Percentiles rank a stretch among this genome's conserved stretches.
These are phyloP conservation scores for Cranoglanis bouderius DNA, from an alignment of 2,113 vertebrate species.

Conservation along the genomic window DNA sequence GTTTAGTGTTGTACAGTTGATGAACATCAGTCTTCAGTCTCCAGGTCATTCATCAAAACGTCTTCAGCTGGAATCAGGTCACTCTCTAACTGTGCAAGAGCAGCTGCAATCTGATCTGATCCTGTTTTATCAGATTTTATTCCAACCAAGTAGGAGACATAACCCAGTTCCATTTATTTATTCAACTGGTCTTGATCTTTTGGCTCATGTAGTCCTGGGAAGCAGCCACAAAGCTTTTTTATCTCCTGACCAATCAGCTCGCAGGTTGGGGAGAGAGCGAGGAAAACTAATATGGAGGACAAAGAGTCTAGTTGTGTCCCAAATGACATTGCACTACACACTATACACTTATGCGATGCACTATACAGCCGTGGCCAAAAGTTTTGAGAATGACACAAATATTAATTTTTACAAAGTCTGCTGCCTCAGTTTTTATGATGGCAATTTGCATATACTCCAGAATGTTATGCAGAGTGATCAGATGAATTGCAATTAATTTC, in stretches of 20 bases:
- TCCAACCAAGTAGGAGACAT: neutral
- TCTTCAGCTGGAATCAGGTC: neutral
- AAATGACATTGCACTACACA: too few relatives aligned
- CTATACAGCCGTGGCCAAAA: too few relatives aligned
- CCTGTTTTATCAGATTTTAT: neutral
- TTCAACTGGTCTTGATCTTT: neutral
- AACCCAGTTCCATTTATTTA: neutral
- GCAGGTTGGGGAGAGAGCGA: neutral
- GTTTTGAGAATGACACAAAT: too few relatives aligned
- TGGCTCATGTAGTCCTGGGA: neutral
- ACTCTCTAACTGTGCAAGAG: neutral
- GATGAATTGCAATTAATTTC: too few relatives aligned
- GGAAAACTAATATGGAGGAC: neutral
- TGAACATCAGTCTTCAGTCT: slow-evolving; percentile 18
- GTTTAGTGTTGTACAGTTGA: neutral
- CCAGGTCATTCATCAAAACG: neutral
- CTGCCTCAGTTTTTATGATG: too few relatives aligned
- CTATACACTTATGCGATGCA: too few relatives aligned
- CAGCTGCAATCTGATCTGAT: neutral
- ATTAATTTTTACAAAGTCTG: too few relatives aligned
- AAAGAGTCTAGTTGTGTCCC: too few relatives aligned
- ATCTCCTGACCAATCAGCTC: neutral
- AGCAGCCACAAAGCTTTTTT: neutral
- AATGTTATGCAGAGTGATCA: too few relatives aligned
- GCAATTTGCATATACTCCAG: too few relatives aligned